Base-by-base conservation (phyloP, 1,140 invertebrate species). In the Panagrolaimus sp. region DNA sequence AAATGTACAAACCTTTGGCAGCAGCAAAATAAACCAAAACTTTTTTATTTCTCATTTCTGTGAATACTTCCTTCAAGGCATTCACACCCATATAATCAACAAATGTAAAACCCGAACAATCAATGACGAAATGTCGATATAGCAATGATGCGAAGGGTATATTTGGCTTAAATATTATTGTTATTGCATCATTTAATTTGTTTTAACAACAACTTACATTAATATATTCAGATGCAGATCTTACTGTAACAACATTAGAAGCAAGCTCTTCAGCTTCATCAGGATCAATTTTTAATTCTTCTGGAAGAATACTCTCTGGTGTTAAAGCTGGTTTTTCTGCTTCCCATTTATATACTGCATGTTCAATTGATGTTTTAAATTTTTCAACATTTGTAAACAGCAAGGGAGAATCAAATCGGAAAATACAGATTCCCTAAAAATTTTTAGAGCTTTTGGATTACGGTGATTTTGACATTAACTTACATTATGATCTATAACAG, bases 371-470 rank as follows among this genome's bases (percentile, higher is more conserved):
- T 43, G 64, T 16, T 46, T 83, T 82, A 70, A 82, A 82, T 38
- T 72, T 47, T 48, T 82, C 80, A 13, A 83, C 79, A 67, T 82
- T 82, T 5, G 81, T 80, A 51, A 83, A 82, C 0, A 82, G 69
- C 1, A 82, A 63, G 5, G 80, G 80, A 31, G 80, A 70, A 66
- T 82, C 80, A 66, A 82, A 82, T 23, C 80, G 80, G 67, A 83
- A 82, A 13, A 82, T 72, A 53, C 80, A 83, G 65, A 82, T 81
- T 47, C 81, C 78, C 71, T 79, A 44, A 46, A 77, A 66, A 38
- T 45, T 38, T n/a, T 38, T 2, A 38, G 31, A 7, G 31, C 7
- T 4, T 38, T 38, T 2, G 2, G 7, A 38, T 38, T 74, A 74
- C 31, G 31, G 72, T 74, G 13, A 9, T 11, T 11, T 23, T 23